phyloP scores from a whole-genome alignment of 2,113 vertebrate species.

The Gallinago jamesoni region DNA sequence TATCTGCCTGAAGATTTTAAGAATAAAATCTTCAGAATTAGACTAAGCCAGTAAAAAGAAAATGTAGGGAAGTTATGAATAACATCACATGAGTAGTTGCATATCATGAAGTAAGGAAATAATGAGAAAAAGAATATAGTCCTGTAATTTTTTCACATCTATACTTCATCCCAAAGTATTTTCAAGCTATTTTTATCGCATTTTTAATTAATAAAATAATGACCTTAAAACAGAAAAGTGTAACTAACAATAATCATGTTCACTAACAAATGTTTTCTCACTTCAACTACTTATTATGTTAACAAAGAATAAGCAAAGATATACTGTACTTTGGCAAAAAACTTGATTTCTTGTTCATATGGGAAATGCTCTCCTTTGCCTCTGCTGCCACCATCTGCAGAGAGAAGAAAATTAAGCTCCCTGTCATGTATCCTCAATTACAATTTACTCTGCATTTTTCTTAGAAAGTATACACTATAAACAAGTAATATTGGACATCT shows the following conservation, averaged over 20 bases:
- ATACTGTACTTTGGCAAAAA: conserved; percentile 93
- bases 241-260: not conserved
- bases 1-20: not conserved
- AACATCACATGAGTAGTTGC: not conserved
- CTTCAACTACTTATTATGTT: not conserved
- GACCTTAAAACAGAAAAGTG: not conserved
- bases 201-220: not conserved
- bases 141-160: not conserved
- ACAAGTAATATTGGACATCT: not conserved
- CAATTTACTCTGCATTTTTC: not conserved
- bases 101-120: not conserved
- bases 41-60: not conserved
- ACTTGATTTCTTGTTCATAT: conserved; percentile 95
- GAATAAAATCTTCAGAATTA: not conserved
- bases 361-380: conserved; percentile 86
- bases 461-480: not conserved
- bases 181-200: not conserved
- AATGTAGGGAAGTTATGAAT: not conserved
- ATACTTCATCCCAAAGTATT: not conserved
- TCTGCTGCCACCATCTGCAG: conserved; percentile 83
- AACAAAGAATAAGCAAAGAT: conserved; percentile 38
- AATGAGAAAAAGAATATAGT: not conserved
- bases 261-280: not conserved
- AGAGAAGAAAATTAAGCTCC: conserved; percentile 48
- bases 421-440: not conserved